A percentile compares a stretch with the other conserved stretches of the same genome.
These are phyloP conservation scores for Teleiodes luculella DNA, from an alignment of 2,888 invertebrate genomes.

Conservation along the genomic window DNA sequence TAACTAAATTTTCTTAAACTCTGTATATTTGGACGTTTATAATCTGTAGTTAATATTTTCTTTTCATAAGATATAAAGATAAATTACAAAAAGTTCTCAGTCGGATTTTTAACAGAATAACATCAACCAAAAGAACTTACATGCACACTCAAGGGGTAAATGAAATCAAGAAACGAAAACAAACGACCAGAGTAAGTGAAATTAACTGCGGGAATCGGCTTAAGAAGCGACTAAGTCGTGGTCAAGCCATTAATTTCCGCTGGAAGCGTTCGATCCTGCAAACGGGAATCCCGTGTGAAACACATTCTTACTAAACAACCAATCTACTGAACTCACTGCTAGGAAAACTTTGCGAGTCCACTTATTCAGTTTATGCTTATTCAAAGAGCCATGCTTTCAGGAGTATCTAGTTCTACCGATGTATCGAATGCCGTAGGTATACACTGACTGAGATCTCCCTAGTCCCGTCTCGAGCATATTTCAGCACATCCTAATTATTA, in stretches of 20 bases:
- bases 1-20: too few species aligned
- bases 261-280: slow-evolving; percentile 30
- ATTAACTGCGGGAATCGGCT: slow-evolving; percentile 52
- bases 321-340: not conserved
- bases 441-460: too few species aligned
- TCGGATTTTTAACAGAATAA: too few species aligned
- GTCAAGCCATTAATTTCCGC: slow-evolving; percentile 46
- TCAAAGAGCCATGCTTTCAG: not conserved
- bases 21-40: too few species aligned
- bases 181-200: slow-evolving; percentile 54
- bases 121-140: not conserved
- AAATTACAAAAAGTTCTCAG: too few species aligned
- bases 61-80: too few species aligned
- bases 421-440: too few species aligned
- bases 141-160: slow-evolving; percentile 24
- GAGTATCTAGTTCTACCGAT: not conserved
- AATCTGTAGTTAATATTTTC: too few species aligned
- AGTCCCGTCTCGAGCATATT: too few species aligned
- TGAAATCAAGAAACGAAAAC: slow-evolving; percentile 43
- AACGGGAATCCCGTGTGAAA: slow-evolving; percentile 22
- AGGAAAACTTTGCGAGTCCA: not conserved
- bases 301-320: not conserved
- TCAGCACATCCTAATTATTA: too few species aligned
- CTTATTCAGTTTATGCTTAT: too few species aligned
- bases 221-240: slow-evolving; percentile 40